Evolutionary conservation across 2,797 vertebrate species (phyloP), one percentile per base, ranked within the genome.

Genomic region (Parotocinclus haroldoi): DNA sequence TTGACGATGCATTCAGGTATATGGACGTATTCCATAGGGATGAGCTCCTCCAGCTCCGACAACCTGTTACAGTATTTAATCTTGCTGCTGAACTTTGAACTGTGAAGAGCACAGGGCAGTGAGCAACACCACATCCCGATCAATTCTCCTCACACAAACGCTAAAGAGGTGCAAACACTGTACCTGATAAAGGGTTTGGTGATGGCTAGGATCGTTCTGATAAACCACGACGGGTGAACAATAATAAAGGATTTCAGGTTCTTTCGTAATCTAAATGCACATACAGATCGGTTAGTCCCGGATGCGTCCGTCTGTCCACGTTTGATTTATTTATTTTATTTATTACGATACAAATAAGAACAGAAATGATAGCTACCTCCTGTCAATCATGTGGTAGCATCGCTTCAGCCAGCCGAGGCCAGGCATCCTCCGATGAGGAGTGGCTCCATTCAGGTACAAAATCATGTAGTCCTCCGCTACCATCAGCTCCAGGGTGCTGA

Each of bases 381-480:
- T 93, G 81, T 99, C 97, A 83, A 99, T 99, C 97, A 99, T 98
- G 80, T 97, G 94, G 58, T 99, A 99, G 83, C 97, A 99, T 73
- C 91, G 96, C 84, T 98, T 99, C 79, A 99, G 89, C 97, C 97
- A 99, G 9, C 94, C 94, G 0, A 99, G 82, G 5, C 96, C 95
- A 0, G 97, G 97, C 95, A 96, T 99, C 77, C 90, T 94, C 73
- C 96, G 90, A 81, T 96, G 93, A 59, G 97, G 96, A 0, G 97
- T 99, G 68, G 97, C 97, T 63, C 97, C 97, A 11, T 96, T 98
- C 84, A 98, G 86, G 76, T 99, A 99, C 55, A 99, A 91, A 8
- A 99, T 97, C 95, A 99, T 94, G 73, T 99, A 99, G 78, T 99
- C 95, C 84, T 99, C 96, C 3, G 96, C 96, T 63, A 99, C 97